Base-by-base conservation (phyloP, 2,888 invertebrate genomes). In the Peribatodes rhomboidaria region DNA sequence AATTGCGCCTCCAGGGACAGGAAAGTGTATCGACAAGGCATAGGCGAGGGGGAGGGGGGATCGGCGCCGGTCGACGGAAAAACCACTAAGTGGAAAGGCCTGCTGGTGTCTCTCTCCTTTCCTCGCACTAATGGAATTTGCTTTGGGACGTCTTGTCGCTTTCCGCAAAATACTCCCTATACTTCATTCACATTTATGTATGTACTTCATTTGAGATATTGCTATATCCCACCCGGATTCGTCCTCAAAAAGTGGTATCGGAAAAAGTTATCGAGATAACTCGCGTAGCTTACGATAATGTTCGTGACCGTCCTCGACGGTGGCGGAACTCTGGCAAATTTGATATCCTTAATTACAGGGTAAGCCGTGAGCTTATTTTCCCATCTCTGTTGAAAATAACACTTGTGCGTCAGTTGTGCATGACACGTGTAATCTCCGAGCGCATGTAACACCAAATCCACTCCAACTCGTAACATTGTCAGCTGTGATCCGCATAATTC, bases 51-150 rank as follows among this genome's bases (percentile, higher is more conserved):
- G 69, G 50, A 42, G 65, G 60, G 70, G 67, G 68, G 31, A 69
- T 61, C 69, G 79, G 70, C 73, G 76, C 76, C 78, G 80, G 76
- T 75, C 72, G 75, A 57, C 74, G 76, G 82, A 81, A 81, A 81
- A 82, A 79, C 76, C 79, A 71, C 81, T 83, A 84, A 85, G 81
- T 85, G 84, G 77, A 79, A 82, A 81, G 75, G 78, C 75, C 81
- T 80, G 80, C 71, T 75, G 69, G 72, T 76, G 81, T 77, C 68
- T 72, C 59, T 73, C 75, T 77, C 70, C 73, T 74, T 74, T 74
- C 68, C 70, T 77, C 73, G 66, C 67, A 69, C 79, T 87, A 86
- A 87, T 86, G 80, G 80, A 85, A 85, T 86, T 86, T 84, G 72
- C 78, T 81, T 73, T 73, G 75, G 71, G 69, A 74, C 67, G 67